Conservation (phyloP, 92 coral and sea anemone species). For the Umimayanthus kanabou region DNA sequence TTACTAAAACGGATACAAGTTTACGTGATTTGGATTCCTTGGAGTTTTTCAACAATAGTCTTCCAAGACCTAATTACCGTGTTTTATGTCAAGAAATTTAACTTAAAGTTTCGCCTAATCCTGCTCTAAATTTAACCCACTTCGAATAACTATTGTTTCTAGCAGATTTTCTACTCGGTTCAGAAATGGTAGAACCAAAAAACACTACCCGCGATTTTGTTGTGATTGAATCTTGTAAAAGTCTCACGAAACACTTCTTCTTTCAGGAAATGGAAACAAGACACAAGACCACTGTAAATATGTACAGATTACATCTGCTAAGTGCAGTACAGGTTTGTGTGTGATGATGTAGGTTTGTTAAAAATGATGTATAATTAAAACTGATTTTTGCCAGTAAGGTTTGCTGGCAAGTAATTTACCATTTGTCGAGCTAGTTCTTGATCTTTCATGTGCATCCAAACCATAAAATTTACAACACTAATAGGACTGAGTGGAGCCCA, state of each 20-base stretch:
- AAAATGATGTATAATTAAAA: too few species aligned
- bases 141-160: too few species aligned
- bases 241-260: background rate
- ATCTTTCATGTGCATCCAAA: background rate
- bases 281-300: constrained; percentile 61
- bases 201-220: background rate
- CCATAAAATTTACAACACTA: background rate
- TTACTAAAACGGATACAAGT: too few species aligned
- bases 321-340: constrained; percentile 80
- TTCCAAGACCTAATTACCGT: too few species aligned
- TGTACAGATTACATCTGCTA: constrained; percentile 88
- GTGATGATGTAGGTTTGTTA: background rate
- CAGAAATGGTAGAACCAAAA: background rate
- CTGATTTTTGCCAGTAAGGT: background rate
- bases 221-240: background rate
- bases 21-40: too few species aligned
- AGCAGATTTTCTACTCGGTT: background rate
- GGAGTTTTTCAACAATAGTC: too few species aligned
- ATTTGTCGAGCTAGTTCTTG: background rate
- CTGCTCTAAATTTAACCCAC: too few species aligned
- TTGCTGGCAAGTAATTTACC: too few species aligned
- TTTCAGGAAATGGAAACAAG: constrained; percentile 68
- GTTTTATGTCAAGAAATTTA: too few species aligned
- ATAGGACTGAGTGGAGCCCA: background rate
- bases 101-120: too few species aligned